These are phyloP conservation scores for Ciconia boyciana DNA, from an alignment of 2,113 vertebrate species.

Conservation along the genomic window DNA sequence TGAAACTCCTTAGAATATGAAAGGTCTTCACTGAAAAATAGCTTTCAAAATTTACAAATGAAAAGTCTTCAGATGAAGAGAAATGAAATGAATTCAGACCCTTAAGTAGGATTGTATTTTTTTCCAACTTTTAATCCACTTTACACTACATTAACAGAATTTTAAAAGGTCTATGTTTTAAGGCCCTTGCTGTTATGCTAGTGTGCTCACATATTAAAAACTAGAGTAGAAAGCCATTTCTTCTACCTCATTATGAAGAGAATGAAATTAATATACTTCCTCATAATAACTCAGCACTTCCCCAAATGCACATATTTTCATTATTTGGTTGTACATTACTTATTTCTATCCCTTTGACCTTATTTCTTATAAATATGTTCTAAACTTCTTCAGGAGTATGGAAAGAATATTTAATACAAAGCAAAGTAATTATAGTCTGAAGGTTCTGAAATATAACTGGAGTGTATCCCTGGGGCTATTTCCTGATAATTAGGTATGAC, in stretches of 20 bases:
- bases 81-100: background rate
- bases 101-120: slow-evolving; percentile 24
- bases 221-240: background rate
- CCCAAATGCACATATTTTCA: slow-evolving; percentile 21
- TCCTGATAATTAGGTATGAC: slow-evolving; percentile 62
- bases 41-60: slow-evolving; percentile 23
- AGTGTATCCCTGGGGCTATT: slow-evolving; percentile 21
- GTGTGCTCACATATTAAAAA: slow-evolving; percentile 18
- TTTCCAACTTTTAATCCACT: slow-evolving; percentile 29
- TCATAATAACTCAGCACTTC: background rate
- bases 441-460: slow-evolving; percentile 52
- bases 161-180: slow-evolving; percentile 22
- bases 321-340: slow-evolving; percentile 14
- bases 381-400: slow-evolving; percentile 17
- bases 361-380: slow-evolving; percentile 20
- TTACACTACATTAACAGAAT: slow-evolving; percentile 31
- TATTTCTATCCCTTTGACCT: slow-evolving; percentile 35
- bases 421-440: slow-evolving; percentile 62
- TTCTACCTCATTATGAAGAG: slow-evolving; percentile 21
- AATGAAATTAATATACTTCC: slow-evolving; percentile 21
- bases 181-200: background rate
- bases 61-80: background rate
- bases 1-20: background rate
- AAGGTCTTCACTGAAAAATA: slow-evolving; percentile 18
- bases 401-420: slow-evolving; percentile 56